phyloP scores from a whole-genome alignment of 2,113 vertebrate species.

The Mystacornis crossleyi region DNA sequence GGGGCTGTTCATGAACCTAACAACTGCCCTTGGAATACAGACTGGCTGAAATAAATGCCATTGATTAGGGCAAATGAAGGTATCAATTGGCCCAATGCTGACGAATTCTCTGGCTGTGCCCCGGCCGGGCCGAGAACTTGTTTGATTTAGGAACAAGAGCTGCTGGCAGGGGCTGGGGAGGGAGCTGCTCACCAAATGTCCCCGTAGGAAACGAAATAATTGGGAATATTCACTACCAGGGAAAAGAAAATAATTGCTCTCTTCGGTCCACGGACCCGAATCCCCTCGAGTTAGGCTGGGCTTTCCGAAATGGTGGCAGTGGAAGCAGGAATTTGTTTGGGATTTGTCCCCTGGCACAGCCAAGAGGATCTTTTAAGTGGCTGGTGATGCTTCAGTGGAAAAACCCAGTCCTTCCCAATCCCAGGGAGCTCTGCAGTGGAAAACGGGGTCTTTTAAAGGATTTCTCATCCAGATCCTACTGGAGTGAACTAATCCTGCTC shows the following conservation, averaged over 20 bases:
- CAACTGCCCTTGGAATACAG: background rate
- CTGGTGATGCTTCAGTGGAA: background rate
- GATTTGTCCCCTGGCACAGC: background rate
- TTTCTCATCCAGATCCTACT: background rate
- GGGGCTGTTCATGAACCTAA: background rate
- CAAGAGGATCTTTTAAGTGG: background rate
- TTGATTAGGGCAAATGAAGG: slow-evolving; percentile 25
- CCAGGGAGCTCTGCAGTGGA: background rate
- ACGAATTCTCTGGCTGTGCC: slow-evolving; percentile 2
- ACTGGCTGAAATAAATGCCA: slow-evolving; percentile 11
- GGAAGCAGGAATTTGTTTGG: background rate
- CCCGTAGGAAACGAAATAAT: slow-evolving; percentile 42
- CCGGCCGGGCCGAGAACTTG: background rate
- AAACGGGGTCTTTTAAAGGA: background rate
- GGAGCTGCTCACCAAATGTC: slow-evolving; percentile 30
- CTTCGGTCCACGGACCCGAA: background rate
- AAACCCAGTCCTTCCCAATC: background rate
- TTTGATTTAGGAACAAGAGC: slow-evolving; percentile 28
- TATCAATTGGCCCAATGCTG: background rate
- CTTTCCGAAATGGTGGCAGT: background rate
- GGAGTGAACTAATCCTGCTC: fast-evolving
- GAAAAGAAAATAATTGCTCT: background rate
- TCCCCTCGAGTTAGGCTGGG: background rate
- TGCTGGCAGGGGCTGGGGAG: slow-evolving; percentile 35
- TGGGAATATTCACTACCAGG: slow-evolving; percentile 17